Conservation (phyloP, 2,797 vertebrate species). For the Syndactyla subalaris region DNA sequence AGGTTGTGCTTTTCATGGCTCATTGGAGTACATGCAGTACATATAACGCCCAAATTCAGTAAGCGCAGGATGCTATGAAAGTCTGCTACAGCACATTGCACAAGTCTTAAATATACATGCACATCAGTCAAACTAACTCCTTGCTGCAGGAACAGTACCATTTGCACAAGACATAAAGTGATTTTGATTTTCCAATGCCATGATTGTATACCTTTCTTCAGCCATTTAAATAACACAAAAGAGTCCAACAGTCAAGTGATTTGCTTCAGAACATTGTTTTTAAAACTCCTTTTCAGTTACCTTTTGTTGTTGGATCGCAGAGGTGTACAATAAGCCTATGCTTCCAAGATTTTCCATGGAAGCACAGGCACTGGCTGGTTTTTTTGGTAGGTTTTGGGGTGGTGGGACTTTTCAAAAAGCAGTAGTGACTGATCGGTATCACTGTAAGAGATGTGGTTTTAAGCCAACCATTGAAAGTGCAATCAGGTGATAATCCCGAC, state of each 20-base stretch:
- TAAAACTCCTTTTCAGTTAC: background rate
- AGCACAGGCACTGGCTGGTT: background rate
- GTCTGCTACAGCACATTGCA: accelerated
- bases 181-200: background rate
- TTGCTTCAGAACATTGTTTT: background rate
- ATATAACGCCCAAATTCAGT: background rate
- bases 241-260: background rate
- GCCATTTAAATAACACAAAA: background rate
- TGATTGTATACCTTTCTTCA: background rate
- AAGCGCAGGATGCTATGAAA: background rate
- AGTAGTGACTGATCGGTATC: background rate
- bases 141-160: background rate
- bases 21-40: background rate
- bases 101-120: background rate
- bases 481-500: background rate
- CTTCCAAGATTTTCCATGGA: background rate
- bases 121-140: background rate
- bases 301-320: background rate
- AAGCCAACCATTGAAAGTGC: background rate
- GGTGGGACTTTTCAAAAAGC: background rate
- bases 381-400: background rate
- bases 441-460: background rate
- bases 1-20: background rate
- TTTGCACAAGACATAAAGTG: background rate
- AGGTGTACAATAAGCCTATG: background rate